phyloP scores from a whole-genome alignment of 2,113 vertebrate species.

The Gavialis gangeticus region DNA sequence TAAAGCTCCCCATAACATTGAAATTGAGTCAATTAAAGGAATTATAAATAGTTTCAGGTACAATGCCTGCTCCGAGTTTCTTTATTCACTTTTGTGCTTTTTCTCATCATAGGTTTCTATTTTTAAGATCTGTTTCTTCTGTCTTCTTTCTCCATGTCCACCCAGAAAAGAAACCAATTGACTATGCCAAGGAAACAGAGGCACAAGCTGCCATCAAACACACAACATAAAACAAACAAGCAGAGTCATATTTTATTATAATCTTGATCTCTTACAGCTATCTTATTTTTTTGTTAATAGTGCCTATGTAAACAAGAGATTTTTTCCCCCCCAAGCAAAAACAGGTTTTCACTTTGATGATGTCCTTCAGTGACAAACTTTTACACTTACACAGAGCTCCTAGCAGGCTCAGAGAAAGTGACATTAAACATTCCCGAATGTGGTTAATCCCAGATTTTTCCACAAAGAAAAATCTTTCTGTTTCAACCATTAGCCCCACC shows the following conservation, averaged over 20 bases:
- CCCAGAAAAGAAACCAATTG: neutral
- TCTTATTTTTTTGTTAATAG: neutral
- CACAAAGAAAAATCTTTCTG: neutral
- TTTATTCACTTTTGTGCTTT: neutral
- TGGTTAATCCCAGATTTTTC: neutral
- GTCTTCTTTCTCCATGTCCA: neutral
- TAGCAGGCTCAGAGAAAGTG: neutral
- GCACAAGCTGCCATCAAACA: too few species aligned
- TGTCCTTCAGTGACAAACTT: neutral
- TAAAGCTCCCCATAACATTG: neutral
- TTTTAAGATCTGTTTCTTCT: neutral
- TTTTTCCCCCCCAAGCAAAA: neutral
- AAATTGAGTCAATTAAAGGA: neutral
- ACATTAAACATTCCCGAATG: neutral
- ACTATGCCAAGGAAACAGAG: neutral
- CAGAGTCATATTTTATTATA: neutral
- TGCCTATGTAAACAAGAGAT: neutral
- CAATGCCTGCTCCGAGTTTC: neutral
- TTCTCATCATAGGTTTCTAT: neutral
- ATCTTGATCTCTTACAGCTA: neutral
- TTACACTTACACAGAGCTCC: neutral
- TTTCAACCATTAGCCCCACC: neutral
- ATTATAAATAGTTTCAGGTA: neutral
- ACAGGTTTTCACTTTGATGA: neutral
- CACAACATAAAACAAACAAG: neutral